Evolutionary conservation across 1,140 invertebrate genomes (phyloP), one percentile per base, ranked within the genome.

Genomic region (Heliconius hewitsoni): DNA sequence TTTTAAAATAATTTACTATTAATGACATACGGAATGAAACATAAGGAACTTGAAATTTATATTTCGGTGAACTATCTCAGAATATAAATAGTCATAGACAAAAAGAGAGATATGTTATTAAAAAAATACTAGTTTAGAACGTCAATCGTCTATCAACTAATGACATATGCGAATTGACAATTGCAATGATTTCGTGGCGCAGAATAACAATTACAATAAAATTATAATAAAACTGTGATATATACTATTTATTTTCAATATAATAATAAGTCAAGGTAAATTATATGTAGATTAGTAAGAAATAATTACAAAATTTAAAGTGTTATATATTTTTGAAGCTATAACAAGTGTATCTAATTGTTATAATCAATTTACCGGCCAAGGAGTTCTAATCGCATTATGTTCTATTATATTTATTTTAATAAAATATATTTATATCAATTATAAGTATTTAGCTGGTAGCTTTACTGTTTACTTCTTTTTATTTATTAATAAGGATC

Each of bases 161-260:
- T 80, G 70, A 72, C 55, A 72, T 77, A 74, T 89, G 85, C 83
- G 84, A 84, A 82, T 87, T 83, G 60, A 66, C 60, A 66, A 16
- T 66, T 82, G 82, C 83, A 80, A 89, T 90, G 86, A 86, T 81
- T 91, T 91, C 89, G 89, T 91, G 89, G 89, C 89, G 78, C 55
- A 83, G 74, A 79, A 82, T 60, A 76, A 80, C 71, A 80, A 80
- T 30, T 60, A 76, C 71, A 74, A 57, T 55, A 73, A 76, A 71
- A 72, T 66, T 76, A 42, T 66, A 73, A 52, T 80, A 70, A 76
- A 73, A 46, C 71, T 73, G 8, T 71, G 66, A 66, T 80, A 34
- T 55, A 73, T 76, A 71, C 39, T 34, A 46, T 23, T 70, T 34
- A 37, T 57, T 66, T n/a, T 66, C 3, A n/a, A 66, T 66, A 27